Base-by-base conservation (phyloP, 2,113 vertebrate genomes). In the Phylloscopus trochilus region DNA sequence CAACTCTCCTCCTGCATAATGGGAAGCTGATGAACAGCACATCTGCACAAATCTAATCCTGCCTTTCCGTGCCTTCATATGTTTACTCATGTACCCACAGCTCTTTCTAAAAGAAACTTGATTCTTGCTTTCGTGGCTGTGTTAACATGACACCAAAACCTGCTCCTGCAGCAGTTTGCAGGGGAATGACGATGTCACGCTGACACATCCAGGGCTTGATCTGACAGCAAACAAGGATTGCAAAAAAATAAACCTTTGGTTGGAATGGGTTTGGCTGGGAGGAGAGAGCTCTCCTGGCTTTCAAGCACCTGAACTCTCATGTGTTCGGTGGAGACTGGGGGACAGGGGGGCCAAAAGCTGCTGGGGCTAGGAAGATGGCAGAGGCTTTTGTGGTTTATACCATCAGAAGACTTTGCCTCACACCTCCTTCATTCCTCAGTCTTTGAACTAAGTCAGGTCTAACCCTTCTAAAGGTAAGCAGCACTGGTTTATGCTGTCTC, bases 181-280 rank as follows among this genome's bases (percentile, higher is more conserved):
- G n/a, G 30, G 49, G 26, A 15, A 85, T 51, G 78, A 92, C 78
- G 81, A 93, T 72, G 66, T 95, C 86, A 84, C 11, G 23, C 53
- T 96, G 93, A 96, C 88, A 95, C 56, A 90, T 82, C n/a, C 86
- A 95, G 83, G 80, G 77, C 80, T 93, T 96, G 95, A 94, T 89
- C 83, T 96, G 93, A 96, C 88, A 95, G 86, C 46, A 79, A 89
- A 87, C 53, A 89, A 94, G 51, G 49, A 82, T 3, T 94, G 60
- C 10, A 87, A 55, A 87, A 87, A 93, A 58, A 78, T 11, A 74
- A 66, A 67, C 58, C 55, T 93, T 72, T 2, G 2, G n/a, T 90
- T 90, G 78, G 41, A 93, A 79, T 49, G 46, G 55, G 73, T 39
- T 94, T 35, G 69, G 64, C 66, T 84, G 52, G 58, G 80, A 92